These are phyloP conservation scores for Meandrusa payeni DNA, from an alignment of 2,888 invertebrate genomes.

Conservation along the genomic window DNA sequence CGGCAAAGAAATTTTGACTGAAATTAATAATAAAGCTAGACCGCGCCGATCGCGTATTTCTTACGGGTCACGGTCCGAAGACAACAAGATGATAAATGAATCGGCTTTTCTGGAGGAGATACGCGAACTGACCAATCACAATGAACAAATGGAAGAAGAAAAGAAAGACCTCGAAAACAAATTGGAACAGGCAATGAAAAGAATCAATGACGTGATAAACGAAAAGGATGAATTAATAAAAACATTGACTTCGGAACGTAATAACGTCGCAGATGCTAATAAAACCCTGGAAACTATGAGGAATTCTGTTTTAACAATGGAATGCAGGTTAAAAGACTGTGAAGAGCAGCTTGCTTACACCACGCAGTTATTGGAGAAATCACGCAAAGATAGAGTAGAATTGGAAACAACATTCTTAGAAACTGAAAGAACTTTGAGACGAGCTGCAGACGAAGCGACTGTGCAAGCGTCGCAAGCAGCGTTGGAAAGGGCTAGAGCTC, in stretches of 20 bases:
- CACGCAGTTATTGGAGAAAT: constrained; percentile 46
- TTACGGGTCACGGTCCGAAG: constrained; percentile 65
- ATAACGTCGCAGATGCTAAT: constrained; percentile 44
- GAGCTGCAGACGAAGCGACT: constrained; percentile 86
- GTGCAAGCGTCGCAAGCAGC: constrained; percentile 88
- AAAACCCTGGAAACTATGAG: constrained; percentile 48
- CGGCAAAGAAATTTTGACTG: constrained; percentile 48
- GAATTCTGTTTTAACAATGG: constrained; percentile 42
- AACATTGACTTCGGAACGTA: constrained; percentile 42
- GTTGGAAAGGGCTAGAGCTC: constrained; percentile 86
- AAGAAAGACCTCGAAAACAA: constrained; percentile 69
- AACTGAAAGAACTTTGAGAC: constrained; percentile 80
- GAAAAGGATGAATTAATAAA: constrained; percentile 56
- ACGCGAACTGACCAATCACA: constrained; percentile 57
- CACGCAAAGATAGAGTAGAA: constrained; percentile 62
- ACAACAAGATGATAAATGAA: constrained; percentile 71
- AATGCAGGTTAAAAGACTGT: constrained; percentile 50
- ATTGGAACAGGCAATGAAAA: constrained; percentile 52
- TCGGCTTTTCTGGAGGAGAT: constrained; percentile 79
- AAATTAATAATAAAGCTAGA: constrained; percentile 57
- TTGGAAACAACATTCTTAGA: constrained; percentile 64
- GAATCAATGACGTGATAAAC: constrained; percentile 49
- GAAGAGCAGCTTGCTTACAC: constrained; percentile 54
- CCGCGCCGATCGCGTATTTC: constrained; percentile 66
- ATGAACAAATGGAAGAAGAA: constrained; percentile 53